phyloP scores from a whole-genome alignment of 1,140 invertebrate species.

The Gryllus bimaculatus region DNA sequence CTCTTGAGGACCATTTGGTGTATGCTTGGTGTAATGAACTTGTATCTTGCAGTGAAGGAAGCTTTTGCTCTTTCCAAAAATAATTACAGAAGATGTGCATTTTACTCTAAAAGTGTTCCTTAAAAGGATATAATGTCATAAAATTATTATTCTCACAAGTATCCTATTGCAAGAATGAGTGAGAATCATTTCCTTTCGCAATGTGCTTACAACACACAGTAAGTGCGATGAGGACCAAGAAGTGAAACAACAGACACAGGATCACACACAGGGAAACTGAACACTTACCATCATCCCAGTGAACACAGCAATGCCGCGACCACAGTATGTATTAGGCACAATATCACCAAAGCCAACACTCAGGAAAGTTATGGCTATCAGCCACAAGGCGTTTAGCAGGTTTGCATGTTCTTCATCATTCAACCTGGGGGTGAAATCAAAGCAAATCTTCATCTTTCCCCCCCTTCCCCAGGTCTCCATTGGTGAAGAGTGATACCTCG shows the following conservation, averaged over 20 bases:
- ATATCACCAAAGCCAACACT: conserved; percentile 78
- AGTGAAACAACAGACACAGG: not conserved
- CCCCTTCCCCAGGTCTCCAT: not conserved
- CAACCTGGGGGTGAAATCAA: conserved; percentile 45
- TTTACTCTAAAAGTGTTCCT: not conserved
- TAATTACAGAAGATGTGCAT: not conserved
- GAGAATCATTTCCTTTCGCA: not conserved
- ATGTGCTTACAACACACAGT: not conserved
- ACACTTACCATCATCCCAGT: conserved; percentile 90
- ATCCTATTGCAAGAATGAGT: not conserved
- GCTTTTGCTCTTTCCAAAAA: not conserved
- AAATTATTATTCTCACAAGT: not conserved
- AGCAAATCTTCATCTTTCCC: not conserved
- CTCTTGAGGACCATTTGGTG: not conserved
- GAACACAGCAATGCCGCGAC: conserved; percentile 78
- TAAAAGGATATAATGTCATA: not conserved
- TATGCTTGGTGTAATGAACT: not conserved
- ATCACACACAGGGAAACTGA: not conserved
- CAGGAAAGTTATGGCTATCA: conserved; percentile 82
- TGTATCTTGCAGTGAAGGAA: not conserved
- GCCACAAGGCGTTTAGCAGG: conserved; percentile 87
- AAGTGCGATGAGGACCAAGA: not conserved
- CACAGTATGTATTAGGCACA: conserved; percentile 90
- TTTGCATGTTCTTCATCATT: conserved; percentile 82
- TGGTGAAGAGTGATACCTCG: not conserved